Evolutionary conservation across 2,888 invertebrate species (phyloP), one percentile per base, ranked within the genome.

Genomic region (Sericinus montela): DNA sequence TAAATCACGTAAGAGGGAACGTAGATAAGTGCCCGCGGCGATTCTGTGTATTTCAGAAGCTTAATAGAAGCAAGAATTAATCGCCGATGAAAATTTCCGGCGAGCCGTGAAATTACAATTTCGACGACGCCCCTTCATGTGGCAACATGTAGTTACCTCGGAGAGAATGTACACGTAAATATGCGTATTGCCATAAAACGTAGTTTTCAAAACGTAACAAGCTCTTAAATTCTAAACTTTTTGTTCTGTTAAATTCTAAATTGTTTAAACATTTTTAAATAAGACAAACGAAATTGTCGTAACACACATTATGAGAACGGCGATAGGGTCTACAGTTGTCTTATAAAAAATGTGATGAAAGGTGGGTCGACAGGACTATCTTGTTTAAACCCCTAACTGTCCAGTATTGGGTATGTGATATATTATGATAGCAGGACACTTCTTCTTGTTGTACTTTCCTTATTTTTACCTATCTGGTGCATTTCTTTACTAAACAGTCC

Each of bases 61-160:
- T 75, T 68, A 72, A 80, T 79, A 70, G 75, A 75, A 75, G 65
- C 72, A 76, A 69, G 71, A 79, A 84, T 83, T 84, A 83, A 83
- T 82, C 81, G 75, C 72, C 80, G 79, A 83, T 80, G 83, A 82
- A 84, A 81, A 81, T 82, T 80, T 77, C 65, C 78, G 63, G 63
- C 80, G 75, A 80, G 67, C 76, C 86, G 81, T 86, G 85, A 85
- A 85, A 86, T 86, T 86, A 82, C 80, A 83, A 82, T 81, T 81
- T 83, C 78, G 76, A 67, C 75, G 72, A 70, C 71, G 75, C 69
- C 69, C 75, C 75, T 78, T 75, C 76, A 74, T 76, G 72, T 73
- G 68, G 66, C 66, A 69, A 62, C 53, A 47, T 53, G 57, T 51
- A 51, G 53, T 45, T 58, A 59, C 47, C 32, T 38, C 32, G 43